A percentile compares a stretch with the other conserved stretches of the same genome.
phyloP scores from a whole-genome alignment of 2,797 vertebrate species.

The Centroberyx gerrardi region DNA sequence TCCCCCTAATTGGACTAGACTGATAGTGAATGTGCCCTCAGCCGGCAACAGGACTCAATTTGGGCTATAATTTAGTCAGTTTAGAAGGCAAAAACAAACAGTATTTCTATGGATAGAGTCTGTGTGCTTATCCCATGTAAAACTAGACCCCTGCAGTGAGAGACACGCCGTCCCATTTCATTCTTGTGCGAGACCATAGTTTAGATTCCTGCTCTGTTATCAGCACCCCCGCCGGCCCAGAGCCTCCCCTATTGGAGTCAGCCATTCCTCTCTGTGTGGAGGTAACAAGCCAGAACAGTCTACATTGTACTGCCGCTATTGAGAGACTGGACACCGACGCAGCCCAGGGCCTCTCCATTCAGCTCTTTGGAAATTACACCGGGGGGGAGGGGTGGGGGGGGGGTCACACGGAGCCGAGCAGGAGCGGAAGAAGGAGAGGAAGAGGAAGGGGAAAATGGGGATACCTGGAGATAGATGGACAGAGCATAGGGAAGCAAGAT shows the following conservation, averaged over 20 bases:
- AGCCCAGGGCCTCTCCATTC: constrained; percentile 70
- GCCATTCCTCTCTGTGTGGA: constrained; percentile 79
- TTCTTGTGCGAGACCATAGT: constrained; percentile 56
- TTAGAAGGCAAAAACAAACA: background rate
- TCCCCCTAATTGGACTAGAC: background rate
- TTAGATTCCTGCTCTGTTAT: constrained; percentile 64
- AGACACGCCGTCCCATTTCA: constrained; percentile 27
- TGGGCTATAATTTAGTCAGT: background rate
- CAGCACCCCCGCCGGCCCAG: constrained; percentile 49
- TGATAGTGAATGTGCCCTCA: background rate
- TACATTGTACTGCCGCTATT: constrained; percentile 82
- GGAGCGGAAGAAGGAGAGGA: constrained; percentile 25
- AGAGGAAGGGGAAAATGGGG: constrained; percentile 27
- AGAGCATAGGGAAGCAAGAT: constrained; percentile 42
- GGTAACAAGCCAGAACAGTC: constrained; percentile 84
- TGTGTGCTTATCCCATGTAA: constrained; percentile 21
- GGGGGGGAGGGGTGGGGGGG: background rate
- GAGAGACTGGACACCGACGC: constrained; percentile 68
- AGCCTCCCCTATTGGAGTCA: constrained; percentile 76
- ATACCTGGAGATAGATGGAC: constrained; percentile 30
- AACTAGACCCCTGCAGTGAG: background rate
- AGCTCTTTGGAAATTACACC: constrained; percentile 72
- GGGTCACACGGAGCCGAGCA: constrained; percentile 57
- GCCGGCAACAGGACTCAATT: background rate
- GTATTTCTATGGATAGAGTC: too few species aligned